Percentiles rank a stretch among this genome's conserved stretches.
Conservation (phyloP, 2,797 vertebrate species). For the Paedocypris micromegethes region DNA sequence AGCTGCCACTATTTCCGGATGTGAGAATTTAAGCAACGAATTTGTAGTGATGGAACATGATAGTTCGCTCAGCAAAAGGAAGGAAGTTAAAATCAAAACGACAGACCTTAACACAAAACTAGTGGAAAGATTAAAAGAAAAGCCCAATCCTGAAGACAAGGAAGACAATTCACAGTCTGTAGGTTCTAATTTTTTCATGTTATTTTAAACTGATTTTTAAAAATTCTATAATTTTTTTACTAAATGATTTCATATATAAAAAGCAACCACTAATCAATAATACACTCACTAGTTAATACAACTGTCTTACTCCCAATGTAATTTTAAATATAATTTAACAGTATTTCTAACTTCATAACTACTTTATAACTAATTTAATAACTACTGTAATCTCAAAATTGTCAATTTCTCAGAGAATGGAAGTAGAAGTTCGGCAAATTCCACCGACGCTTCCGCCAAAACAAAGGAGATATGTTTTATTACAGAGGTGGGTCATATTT, state of each 20-base stretch:
- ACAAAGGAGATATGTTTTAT: conserved; percentile 6
- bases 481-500: conserved; percentile 1
- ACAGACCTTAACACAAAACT: conserved; percentile 14
- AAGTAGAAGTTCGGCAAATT: background rate
- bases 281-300: too few species aligned
- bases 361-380: background rate
- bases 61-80: background rate
- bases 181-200: conserved; percentile 10
- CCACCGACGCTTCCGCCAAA: conserved; percentile 27
- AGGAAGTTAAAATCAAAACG: conserved; percentile 12
- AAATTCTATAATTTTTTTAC: too few species aligned
- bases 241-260: too few species aligned
- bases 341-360: too few species aligned
- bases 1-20: background rate
- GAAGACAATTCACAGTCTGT: conserved; percentile 10
- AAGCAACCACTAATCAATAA: too few species aligned
- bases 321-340: too few species aligned
- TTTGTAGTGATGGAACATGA: background rate
- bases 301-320: too few species aligned
- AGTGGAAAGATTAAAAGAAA: conserved; percentile 3
- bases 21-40: background rate
- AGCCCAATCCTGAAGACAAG: background rate
- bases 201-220: background rate
- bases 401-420: background rate
- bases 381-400: background rate